Base-by-base conservation (phyloP, 2,113 vertebrate species). In the Petroica traversi region DNA sequence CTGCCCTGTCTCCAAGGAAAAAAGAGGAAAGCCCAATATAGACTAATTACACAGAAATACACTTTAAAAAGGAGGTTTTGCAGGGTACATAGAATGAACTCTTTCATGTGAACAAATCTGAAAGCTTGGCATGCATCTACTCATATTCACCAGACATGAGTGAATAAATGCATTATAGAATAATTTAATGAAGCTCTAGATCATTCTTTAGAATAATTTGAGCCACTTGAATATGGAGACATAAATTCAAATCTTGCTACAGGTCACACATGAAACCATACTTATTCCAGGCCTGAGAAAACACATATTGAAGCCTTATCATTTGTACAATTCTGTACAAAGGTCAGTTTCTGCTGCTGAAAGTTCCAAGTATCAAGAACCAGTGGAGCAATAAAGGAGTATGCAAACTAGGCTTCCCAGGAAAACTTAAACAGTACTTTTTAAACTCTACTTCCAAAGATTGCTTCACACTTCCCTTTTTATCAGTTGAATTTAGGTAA, bases 1-100 rank as follows among this genome's bases (percentile, higher is more conserved):
- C 80, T 96, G 90, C 96, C 96, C 95, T 96, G 88, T 95, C 96
- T 97, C 95, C 95, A 97, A 95, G 92, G 80, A 93, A 95, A 94
- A 94, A 97, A 95, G 74, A 94, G 86, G 85, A 97, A 91, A 96
- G 75, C 89, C 92, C 84, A 89, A 74, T 87, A 92, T 72, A 81
- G 73, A 86, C 92, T 86, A 95, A 95, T 89, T 81, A 77, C 46
- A 95, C 38, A 95, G 25, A 88, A 93, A 95, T 23, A 76, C 64
- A 92, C 80, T 95, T 89, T 89, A 48, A 71, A 92, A 93, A 91
- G 77, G 83, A 95, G 38, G 46, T 92, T 95, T 91, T 54, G 12
- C 71, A 89, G 34, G 73, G 73, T 89, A 83, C 85, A 95, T 71
- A 93, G 54, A 51, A 92, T 75, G 36, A 94, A 26, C 26, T 87